Percentiles rank a stretch among this genome's conserved stretches.
Conservation (phyloP, 2,888 invertebrate genomes). For the Lucinisca nassula region DNA sequence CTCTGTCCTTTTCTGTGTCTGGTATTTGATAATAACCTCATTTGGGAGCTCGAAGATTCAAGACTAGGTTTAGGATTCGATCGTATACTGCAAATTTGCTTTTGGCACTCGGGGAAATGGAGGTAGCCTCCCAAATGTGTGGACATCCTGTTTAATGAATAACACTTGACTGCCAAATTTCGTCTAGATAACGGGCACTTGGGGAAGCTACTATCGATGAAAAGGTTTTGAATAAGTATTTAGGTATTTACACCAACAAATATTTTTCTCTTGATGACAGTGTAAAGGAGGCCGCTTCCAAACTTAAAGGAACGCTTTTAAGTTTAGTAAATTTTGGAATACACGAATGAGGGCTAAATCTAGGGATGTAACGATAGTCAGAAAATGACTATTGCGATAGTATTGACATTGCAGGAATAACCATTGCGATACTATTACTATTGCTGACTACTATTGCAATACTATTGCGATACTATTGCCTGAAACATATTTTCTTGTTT, state of each 20-base stretch:
- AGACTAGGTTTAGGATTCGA: background rate
- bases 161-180: too few species aligned
- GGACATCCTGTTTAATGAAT: background rate
- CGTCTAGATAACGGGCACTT: background rate
- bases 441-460: too few species aligned
- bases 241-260: background rate
- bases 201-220: background rate
- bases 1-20: slow-evolving; percentile 14
- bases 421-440: too few species aligned
- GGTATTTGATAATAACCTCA: slow-evolving; percentile 24
- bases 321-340: background rate
- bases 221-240: background rate
- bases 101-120: background rate
- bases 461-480: too few species aligned
- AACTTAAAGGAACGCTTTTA: background rate
- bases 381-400: too few species aligned
- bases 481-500: too few species aligned
- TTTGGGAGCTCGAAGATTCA: background rate
- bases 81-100: background rate
- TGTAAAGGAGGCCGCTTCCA: background rate
- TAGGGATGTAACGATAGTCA: too few species aligned
- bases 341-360: background rate
- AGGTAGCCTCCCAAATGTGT: slow-evolving; percentile 1
- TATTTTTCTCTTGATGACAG: background rate
- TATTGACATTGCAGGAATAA: too few species aligned